Conservation (phyloP, 2,113 vertebrate genomes). For the Bos javanicus region DNA sequence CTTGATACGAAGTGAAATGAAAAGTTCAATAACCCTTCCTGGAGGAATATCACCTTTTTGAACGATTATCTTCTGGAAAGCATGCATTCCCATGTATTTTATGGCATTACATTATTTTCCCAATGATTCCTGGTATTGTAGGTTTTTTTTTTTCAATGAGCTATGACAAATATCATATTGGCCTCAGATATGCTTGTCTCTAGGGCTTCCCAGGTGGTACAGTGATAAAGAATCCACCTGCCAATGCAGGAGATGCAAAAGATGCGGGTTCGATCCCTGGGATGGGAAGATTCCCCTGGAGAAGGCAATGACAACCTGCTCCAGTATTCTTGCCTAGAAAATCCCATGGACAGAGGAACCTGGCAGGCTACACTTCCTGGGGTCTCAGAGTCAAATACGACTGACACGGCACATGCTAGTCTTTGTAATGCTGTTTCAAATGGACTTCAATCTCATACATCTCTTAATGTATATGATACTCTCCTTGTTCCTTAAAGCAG, state of each 20-base stretch:
- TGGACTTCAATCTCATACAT: not conserved
- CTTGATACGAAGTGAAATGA: not conserved
- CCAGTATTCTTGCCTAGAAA: not conserved
- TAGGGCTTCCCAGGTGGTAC: not conserved
- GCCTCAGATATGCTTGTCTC: constrained; percentile 2
- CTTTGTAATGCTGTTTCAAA: not conserved
- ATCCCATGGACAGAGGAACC: not conserved
- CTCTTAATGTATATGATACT: not conserved
- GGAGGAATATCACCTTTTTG: not conserved
- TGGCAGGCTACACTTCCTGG: not conserved
- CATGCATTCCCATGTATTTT: not conserved
- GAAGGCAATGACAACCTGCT: not conserved
- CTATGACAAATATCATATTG: not conserved
- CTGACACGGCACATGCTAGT: not conserved
- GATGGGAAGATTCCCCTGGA: not conserved
- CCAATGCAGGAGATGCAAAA: not conserved
- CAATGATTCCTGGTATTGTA: not conserved
- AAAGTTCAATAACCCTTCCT: not conserved
- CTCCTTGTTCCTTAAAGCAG: not conserved
- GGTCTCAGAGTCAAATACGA: not conserved
- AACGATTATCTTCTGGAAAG: not conserved
- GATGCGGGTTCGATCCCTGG: not conserved
- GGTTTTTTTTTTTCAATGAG: not conserved
- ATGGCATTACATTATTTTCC: not conserved
- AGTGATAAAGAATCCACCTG: not conserved